Evolutionary conservation across 2,113 vertebrate genomes (phyloP).

Genomic region (Leucosticte australis): DNA sequence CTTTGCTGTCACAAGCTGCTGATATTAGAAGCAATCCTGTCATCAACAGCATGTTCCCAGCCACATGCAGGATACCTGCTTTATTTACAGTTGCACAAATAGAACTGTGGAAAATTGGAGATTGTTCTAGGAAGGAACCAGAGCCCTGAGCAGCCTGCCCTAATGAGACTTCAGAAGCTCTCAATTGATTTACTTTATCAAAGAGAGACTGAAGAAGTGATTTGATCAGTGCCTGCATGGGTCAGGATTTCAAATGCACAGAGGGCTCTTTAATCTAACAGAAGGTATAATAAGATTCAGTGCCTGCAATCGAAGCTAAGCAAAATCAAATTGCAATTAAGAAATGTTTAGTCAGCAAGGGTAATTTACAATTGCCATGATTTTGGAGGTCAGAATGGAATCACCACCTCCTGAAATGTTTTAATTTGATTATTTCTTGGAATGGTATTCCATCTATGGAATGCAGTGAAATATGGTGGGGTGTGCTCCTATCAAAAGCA

Average conservation of each 20-base stretch:
- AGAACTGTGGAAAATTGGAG: background rate
- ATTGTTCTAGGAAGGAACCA: background rate
- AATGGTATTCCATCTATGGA: background rate
- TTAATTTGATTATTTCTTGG: background rate
- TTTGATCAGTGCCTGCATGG: constrained; percentile 38
- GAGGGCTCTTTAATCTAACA: constrained; percentile 51
- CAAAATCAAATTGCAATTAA: constrained; percentile 46
- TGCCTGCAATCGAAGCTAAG: background rate
- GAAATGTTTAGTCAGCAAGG: constrained; percentile 7
- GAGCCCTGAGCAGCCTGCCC: background rate
- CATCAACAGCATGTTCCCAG: background rate
- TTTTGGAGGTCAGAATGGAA: background rate
- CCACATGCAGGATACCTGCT: background rate
- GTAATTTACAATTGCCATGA: constrained; percentile 32
- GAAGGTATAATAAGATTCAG: constrained; percentile 19
- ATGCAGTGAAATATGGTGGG: background rate
- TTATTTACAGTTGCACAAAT: background rate
- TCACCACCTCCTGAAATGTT: background rate
- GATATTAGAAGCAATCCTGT: background rate
- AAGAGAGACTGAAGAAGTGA: constrained; percentile 34
- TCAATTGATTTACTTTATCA: constrained; percentile 36
- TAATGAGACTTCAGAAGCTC: constrained; percentile 11
- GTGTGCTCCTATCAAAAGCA: background rate
- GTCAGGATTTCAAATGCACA: constrained; percentile 42
- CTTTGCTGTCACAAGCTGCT: background rate